A percentile compares a stretch with the other conserved stretches of the same genome.
Conservation (phyloP, 1,140 invertebrate species). For the Pseudomyrmex concolor region DNA sequence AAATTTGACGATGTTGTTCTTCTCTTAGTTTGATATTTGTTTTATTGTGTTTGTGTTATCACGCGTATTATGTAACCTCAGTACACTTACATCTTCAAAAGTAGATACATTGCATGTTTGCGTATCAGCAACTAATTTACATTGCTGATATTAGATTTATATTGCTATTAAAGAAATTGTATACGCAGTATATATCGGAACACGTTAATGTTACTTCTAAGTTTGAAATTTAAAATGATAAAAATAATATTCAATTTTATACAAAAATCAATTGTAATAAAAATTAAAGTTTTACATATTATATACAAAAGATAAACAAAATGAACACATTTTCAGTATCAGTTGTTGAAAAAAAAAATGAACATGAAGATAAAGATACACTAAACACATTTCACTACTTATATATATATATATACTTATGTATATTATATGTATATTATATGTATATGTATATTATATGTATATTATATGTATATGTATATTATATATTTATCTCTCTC, state of each 20-base stretch:
- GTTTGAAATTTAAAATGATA: constrained; percentile 6
- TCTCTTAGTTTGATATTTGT: constrained; percentile 7
- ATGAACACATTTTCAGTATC: constrained; percentile 81
- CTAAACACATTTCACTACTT: neutral
- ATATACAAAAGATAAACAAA: constrained; percentile 4
- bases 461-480: neutral
- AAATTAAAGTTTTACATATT: constrained; percentile 5
- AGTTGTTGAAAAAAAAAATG: constrained; percentile 63
- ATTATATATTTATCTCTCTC: no score
- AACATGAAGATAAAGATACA: neutral
- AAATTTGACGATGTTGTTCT: constrained; percentile 1
- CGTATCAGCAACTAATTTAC: constrained; percentile 13
- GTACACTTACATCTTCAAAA: constrained; percentile 6
- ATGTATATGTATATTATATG: neutral
- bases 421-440: no score
- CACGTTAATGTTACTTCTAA: no score
- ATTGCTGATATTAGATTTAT: constrained; percentile 11
- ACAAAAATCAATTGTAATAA: neutral
- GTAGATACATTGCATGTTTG: constrained; percentile 47
- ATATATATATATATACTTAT: neutral
- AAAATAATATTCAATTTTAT: neutral
- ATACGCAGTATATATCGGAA: neutral
- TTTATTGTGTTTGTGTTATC: constrained; percentile 18
- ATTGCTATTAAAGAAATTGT: constrained; percentile 2
- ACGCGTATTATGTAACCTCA: constrained; percentile 10